Percentiles rank a stretch among this genome's conserved stretches.
Conservation (phyloP, 2,113 vertebrate species). For the Thalassarche chlororhynchos region DNA sequence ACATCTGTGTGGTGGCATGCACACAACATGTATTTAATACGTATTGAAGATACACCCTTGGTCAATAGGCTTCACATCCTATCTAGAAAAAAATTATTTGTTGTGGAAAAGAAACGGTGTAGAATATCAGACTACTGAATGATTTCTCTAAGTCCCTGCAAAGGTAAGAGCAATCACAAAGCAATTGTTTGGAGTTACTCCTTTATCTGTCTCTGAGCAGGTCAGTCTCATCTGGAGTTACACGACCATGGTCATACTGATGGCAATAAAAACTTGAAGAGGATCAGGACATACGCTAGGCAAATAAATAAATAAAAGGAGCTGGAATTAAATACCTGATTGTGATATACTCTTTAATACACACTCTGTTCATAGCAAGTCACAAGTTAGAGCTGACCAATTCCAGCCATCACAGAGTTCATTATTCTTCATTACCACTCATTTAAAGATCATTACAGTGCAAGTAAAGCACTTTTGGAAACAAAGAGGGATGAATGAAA, state of each 20-base stretch:
- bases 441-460: slow-evolving; percentile 1
- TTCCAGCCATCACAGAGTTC: neutral
- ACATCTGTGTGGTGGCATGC: neutral
- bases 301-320: neutral
- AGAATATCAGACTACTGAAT: neutral
- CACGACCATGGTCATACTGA: neutral
- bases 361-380: neutral
- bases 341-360: neutral
- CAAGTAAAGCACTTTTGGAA: neutral
- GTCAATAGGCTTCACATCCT: neutral
- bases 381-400: neutral
- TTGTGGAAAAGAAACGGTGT: neutral
- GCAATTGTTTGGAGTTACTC: neutral
- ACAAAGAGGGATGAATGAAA: neutral
- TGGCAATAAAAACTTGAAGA: neutral
- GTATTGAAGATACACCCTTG: neutral
- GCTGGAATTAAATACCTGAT: neutral
- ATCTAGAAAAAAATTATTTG: neutral
- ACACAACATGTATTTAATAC: neutral
- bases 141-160: neutral
- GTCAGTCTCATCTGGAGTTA: neutral
- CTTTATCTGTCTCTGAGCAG: neutral
- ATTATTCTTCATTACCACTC: slow-evolving; percentile 12
- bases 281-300: neutral
- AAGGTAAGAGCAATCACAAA: neutral